Evolutionary conservation across 2,797 vertebrate species (phyloP), one percentile per base, ranked within the genome.

Genomic region (Gallinago solitaria): DNA sequence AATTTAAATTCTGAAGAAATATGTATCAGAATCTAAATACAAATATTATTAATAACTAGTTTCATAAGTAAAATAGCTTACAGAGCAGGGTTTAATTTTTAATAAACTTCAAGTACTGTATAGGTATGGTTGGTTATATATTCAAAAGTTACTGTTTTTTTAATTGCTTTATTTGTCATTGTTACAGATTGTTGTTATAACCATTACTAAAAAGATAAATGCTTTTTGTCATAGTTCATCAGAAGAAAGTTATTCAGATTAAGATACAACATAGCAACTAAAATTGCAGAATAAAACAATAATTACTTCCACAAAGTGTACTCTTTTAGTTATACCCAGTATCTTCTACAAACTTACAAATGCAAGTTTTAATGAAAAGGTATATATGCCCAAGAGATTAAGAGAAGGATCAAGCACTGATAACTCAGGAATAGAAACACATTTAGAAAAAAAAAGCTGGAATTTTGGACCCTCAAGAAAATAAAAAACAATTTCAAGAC

Each of bases 141-240:
- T 51, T 74, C 33, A 69, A 81, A 93, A 73, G 23, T 77, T 80
- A 39, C 28, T 64, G 59, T 28, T 63, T 47, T 65, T 92, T 91
- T 75, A 92, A 83, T 76, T 50, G 25, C 32, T 70, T 59, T 89
- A 57, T 90, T 93, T 96, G 30, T 91, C 43, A 94, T 43, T 64
- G 25, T 68, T 86, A 64, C 30, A 67, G 24, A 33, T 67, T 43
- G 10, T 33, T 74, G 16, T 12, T 45, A 14, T 27, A 65, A 76
- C 12, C n/a, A 11, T 50, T 56, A 19, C 51, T 33, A n/a, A 6
- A 64, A 82, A 94, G 59, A 79, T 6, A 35, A 96, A 71, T 50
- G 45, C 1, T 65, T 91, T 86, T 53, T 64, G 47, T 57, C 45
- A 61, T 16, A 63, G 53, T 47, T 86, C 24, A 57, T 82, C 67